Percentiles rank a stretch among this genome's conserved stretches.
Evolutionary conservation across 2,113 vertebrate species (phyloP).

Genomic region (Apeltes quadracus): DNA sequence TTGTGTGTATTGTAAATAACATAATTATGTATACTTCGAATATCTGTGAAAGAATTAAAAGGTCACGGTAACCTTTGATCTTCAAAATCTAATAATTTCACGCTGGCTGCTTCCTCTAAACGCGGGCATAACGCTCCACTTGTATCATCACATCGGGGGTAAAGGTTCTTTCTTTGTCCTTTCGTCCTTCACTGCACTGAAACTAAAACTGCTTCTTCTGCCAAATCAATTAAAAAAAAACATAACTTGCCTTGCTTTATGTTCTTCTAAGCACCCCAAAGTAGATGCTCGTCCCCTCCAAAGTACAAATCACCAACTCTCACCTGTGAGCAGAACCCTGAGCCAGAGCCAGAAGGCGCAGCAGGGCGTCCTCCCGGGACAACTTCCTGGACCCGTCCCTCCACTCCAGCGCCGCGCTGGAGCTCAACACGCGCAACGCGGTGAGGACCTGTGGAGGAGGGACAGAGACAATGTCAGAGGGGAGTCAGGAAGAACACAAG

Average conservation of each 20-base stretch:
- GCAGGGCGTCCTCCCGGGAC: slow-evolving; percentile 81
- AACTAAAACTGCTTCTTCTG: background rate
- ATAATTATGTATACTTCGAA: no score
- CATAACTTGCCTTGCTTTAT: no score
- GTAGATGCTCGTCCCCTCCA: background rate
- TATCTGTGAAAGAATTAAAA: no score
- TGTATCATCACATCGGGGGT: background rate
- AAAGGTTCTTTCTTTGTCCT: background rate
- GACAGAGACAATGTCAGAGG: slow-evolving; percentile 4
- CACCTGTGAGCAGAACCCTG: slow-evolving; percentile 84
- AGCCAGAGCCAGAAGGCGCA: slow-evolving; percentile 81
- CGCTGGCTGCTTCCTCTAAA: no score
- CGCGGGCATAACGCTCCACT: no score
- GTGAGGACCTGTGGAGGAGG: slow-evolving; percentile 82
- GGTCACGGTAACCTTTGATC: no score
- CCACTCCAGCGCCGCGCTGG: slow-evolving; percentile 78
- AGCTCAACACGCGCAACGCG: slow-evolving; percentile 80
- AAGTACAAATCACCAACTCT: slow-evolving; percentile 4
- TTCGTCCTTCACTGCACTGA: background rate
- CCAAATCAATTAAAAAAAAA: background rate
- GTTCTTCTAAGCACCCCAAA: background rate
- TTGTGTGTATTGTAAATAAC: no score
- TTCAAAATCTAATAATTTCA: no score
- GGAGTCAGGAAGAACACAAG: slow-evolving; percentile 3
- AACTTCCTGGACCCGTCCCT: slow-evolving; percentile 70